phyloP scores from a whole-genome alignment of 2,797 vertebrate genomes.

The Denticeps clupeoides region DNA sequence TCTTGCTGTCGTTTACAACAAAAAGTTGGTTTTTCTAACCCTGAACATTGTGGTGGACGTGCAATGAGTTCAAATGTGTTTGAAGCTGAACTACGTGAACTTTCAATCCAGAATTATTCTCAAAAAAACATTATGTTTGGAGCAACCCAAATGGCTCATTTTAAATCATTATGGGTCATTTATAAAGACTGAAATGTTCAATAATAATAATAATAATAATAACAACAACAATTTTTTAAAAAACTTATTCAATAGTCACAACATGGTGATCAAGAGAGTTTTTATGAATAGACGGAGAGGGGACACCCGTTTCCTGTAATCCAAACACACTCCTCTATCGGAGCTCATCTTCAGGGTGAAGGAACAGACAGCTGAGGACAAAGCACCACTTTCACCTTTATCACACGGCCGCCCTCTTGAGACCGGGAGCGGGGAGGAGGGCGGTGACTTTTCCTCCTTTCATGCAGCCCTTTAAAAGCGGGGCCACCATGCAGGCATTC shows the following conservation, averaged over 20 bases:
- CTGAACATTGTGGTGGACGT: neutral
- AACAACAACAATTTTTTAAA: too few relatives aligned
- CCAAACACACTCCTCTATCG: neutral
- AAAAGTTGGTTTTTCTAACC: neutral
- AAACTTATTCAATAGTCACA: too few relatives aligned
- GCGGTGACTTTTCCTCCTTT: neutral
- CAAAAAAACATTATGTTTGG: too few relatives aligned
- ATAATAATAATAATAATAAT: too few relatives aligned
- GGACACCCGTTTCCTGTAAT: neutral
- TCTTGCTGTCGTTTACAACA: neutral
- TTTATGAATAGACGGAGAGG: neutral
- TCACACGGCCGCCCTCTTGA: conserved; percentile 5
- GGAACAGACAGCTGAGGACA: conserved; percentile 49
- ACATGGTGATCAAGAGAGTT: neutral
- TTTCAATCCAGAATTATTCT: too few relatives aligned
- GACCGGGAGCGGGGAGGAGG: neutral
- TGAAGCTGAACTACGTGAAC: neutral
- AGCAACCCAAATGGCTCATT: conserved; percentile 40
- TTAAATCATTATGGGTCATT: too few relatives aligned
- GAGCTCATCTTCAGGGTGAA: conserved; percentile 23
- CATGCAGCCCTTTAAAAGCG: neutral
- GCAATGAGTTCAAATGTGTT: too few relatives aligned
- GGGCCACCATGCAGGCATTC: conserved; percentile 47
- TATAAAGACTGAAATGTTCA: too few relatives aligned
- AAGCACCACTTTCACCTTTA: conserved; percentile 44